Base-by-base conservation (phyloP, 64 coral and sea anemone genomes). In the Pocillopora verrucosa region DNA sequence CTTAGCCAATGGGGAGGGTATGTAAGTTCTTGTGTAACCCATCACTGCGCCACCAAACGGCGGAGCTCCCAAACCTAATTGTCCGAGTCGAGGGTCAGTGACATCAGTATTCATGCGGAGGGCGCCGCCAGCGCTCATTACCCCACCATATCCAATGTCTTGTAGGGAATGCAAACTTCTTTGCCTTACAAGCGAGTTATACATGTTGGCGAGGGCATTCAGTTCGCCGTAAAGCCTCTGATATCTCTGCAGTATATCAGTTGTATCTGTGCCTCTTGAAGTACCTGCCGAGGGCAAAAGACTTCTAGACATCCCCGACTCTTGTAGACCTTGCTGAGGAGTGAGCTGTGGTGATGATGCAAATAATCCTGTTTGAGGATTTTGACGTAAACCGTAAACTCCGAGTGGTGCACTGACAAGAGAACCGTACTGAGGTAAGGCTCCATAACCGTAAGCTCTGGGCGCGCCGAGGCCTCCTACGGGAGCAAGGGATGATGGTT, bases 111-210 rank as follows among this genome's bases (percentile, higher is more conserved):
- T 67, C 16, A 80, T 72, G 36, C 19, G 9, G 25, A 60, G 10
- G 6, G 79, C 20, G 7, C 37, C 82, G 36, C 13, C 59, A 81
- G 59, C 13, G 60, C 57, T 51, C 14, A 85, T 56, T n/a, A 13
- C 36, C 15, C 22, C 57, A 30, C 22, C 65, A 30, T 72, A 85
- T 57, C 45, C 62, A 3, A 89, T 65, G 1, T 72, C 51, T n/a
- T 77, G 14, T 22, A 81, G 15, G 15, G 72, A 26, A 68, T 85
- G 60, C 19, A 65, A 0, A 19, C 73, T 88, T 89, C 72, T 56
- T 56, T 93, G 92, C 30, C 87, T 76, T 38, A 93, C 76, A 5
- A 93, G 79, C 2, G 60, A 87, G 30, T 93, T 81, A 61, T 93
- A 93, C 13, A 93, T 34, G 19, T 74, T 41, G 4, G 79, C 36